Evolutionary conservation across 2,888 invertebrate genomes (phyloP).

Genomic region (Monopis laevigella): DNA sequence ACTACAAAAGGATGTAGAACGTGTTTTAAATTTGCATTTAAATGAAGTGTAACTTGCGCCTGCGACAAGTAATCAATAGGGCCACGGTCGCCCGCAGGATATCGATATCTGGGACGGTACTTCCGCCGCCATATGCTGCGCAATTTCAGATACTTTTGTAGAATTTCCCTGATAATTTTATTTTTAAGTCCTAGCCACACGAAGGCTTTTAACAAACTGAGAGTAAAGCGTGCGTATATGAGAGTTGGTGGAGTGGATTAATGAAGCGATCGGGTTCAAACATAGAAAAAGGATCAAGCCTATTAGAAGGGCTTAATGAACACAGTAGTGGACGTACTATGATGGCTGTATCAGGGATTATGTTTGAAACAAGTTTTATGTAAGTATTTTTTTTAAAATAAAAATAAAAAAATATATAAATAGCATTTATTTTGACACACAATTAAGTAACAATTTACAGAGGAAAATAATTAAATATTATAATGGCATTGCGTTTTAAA

Average conservation of each 20-base stretch:
- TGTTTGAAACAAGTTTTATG: no score
- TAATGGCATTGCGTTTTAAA: no score
- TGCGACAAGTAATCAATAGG: constrained; percentile 42
- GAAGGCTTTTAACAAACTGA: constrained; percentile 52
- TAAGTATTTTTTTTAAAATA: no score
- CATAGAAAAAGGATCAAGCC: no score
- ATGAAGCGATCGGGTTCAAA: constrained; percentile 63
- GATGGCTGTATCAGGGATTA: no score
- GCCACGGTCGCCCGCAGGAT: constrained; percentile 65
- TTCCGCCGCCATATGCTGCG: constrained; percentile 54
- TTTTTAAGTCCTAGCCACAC: constrained; percentile 39
- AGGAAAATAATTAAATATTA: no score
- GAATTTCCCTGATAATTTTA: background rate
- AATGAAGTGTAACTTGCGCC: constrained; percentile 45
- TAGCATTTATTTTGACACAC: no score
- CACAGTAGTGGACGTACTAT: no score
- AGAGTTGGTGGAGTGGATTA: constrained; percentile 52
- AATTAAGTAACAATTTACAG: no score
- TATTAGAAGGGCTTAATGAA: no score
- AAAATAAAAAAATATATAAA: no score
- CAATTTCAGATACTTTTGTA: constrained; percentile 22
- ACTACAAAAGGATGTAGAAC: background rate
- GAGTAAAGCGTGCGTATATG: constrained; percentile 40
- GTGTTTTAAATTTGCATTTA: constrained; percentile 16
- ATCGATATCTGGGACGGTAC: constrained; percentile 42